A percentile compares a stretch with the other conserved stretches of the same genome.
phyloP scores from a whole-genome alignment of 2,888 invertebrate species.

The Acronicta alni region DNA sequence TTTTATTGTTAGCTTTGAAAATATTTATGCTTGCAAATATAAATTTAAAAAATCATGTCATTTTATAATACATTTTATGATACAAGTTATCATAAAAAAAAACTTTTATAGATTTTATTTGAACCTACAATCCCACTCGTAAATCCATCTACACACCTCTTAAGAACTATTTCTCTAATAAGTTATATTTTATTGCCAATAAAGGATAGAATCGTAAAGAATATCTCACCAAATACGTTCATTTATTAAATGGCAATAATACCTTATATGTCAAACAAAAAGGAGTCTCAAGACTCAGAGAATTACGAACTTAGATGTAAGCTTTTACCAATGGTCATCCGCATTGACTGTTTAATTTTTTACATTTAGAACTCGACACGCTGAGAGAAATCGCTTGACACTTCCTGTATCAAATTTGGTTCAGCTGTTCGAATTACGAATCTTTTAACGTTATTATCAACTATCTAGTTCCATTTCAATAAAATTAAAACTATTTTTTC shows the following conservation, averaged over 20 bases:
- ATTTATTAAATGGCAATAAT: slow-evolving; percentile 20
- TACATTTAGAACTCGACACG: slow-evolving; percentile 25
- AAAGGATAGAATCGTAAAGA: slow-evolving; percentile 10
- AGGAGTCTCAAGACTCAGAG: no score
- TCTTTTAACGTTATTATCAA: neutral
- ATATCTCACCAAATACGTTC: neutral
- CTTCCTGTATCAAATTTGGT: slow-evolving; percentile 34
- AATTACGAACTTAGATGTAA: slow-evolving; percentile 31
- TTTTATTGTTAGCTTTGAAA: no score
- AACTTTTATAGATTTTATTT: no score
- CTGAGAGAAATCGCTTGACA: slow-evolving; percentile 44
- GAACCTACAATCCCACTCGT: no score
- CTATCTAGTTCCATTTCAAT: neutral
- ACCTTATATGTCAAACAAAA: slow-evolving; percentile 27
- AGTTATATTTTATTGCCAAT: no score
- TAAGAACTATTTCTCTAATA: no score
- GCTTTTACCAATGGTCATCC: slow-evolving; percentile 32
- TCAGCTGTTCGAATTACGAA: slow-evolving; percentile 1
- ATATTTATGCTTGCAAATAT: no score
- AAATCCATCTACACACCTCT: no score
- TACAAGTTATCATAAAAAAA: no score
- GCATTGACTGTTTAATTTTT: slow-evolving; percentile 25
- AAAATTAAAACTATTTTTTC: no score
- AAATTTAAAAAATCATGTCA: no score
- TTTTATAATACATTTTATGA: no score